These are phyloP conservation scores for Pseudomyrmex flavicornis DNA, from an alignment of 1,140 invertebrate genomes.

Conservation along the genomic window DNA sequence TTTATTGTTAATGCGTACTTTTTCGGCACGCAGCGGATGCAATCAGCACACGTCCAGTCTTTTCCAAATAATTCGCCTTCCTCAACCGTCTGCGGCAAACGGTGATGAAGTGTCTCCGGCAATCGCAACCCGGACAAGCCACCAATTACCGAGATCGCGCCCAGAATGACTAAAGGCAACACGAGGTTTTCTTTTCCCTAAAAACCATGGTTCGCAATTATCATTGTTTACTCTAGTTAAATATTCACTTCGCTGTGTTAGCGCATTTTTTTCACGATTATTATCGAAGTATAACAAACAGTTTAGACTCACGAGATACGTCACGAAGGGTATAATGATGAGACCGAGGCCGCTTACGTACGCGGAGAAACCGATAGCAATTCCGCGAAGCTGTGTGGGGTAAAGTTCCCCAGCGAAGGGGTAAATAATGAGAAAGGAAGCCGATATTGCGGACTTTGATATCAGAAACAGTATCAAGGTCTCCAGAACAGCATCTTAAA, in stretches of 20 bases:
- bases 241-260: too few relatives aligned
- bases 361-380: constrained; percentile 95
- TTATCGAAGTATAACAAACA: background rate
- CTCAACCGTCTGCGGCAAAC: constrained; percentile 92
- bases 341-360: constrained; percentile 94
- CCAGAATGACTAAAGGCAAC: constrained; percentile 92
- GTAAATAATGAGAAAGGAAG: constrained; percentile 96
- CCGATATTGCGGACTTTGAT: constrained; percentile 95
- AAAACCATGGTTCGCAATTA: constrained; percentile 65
- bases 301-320: constrained; percentile 90
- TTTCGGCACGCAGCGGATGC: constrained; percentile 88
- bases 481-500: constrained; percentile 90
- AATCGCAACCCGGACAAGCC: constrained; percentile 91
- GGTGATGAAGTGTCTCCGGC: constrained; percentile 92
- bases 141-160: constrained; percentile 91
- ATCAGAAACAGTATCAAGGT: constrained; percentile 92
- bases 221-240: too few relatives aligned
- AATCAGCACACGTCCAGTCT: constrained; percentile 91
- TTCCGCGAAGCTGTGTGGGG: constrained; percentile 93
- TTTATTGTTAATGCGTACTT: constrained; percentile 82
- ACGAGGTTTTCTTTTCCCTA: constrained; percentile 94
- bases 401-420: constrained; percentile 96
- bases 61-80: constrained; percentile 96
- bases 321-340: constrained; percentile 96
- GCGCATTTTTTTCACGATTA: background rate